These are phyloP conservation scores for Andrena dorsata DNA, from an alignment of 2,888 invertebrate genomes.

Conservation along the genomic window DNA sequence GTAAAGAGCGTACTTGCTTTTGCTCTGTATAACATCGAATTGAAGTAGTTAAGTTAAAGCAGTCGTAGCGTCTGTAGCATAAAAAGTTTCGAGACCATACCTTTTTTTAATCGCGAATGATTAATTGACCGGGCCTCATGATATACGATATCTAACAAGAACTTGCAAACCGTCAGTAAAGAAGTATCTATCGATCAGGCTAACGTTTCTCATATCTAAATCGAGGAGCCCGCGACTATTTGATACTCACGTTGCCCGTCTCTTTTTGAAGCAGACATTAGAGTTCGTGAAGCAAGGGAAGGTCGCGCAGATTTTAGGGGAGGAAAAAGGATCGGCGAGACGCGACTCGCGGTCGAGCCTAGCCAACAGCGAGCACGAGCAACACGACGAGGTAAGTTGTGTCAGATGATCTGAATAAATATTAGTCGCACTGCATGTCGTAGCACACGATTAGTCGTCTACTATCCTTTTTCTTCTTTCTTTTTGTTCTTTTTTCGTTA, in stretches of 20 bases:
- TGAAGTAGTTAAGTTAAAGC: constrained; percentile 2
- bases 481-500: constrained; percentile 85
- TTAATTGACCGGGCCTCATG: too few relatives aligned
- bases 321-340: constrained; percentile 88
- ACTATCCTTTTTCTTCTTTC: constrained; percentile 82
- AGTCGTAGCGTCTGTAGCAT: background rate
- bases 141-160: too few relatives aligned
- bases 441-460: constrained; percentile 82
- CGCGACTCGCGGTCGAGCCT: constrained; percentile 90
- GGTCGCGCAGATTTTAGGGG: constrained; percentile 90
- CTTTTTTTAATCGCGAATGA: background rate
- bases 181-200: too few relatives aligned
- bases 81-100: background rate
- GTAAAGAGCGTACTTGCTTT: background rate
- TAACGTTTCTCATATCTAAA: background rate
- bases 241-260: constrained; percentile 23
- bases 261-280: constrained; percentile 88
- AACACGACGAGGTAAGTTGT: constrained; percentile 92
- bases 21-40: background rate
- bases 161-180: too few relatives aligned
- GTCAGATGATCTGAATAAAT: constrained; percentile 49
- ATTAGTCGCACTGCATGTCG: constrained; percentile 76
- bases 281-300: constrained; percentile 97
- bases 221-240: background rate
- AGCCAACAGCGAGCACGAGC: constrained; percentile 89